A percentile compares a stretch with the other conserved stretches of the same genome.
Conservation (phyloP, 1,140 invertebrate species). For the Camponotus vicinus region DNA sequence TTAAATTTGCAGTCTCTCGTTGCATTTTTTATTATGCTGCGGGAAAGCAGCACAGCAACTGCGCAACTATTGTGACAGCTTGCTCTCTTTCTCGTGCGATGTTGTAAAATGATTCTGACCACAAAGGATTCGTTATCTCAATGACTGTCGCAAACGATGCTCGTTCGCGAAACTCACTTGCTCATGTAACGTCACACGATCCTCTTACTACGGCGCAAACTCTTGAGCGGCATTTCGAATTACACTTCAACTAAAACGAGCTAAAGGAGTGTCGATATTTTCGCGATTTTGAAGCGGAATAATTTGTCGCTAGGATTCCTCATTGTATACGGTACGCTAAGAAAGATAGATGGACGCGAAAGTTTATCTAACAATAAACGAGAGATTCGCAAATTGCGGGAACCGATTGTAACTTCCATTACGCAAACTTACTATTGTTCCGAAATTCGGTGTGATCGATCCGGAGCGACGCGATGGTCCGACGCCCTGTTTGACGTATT, state of each 20-base stretch:
- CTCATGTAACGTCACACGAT: constrained; percentile 33
- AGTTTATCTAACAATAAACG: background rate
- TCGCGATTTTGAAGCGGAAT: constrained; percentile 1
- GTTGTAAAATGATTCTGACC: constrained; percentile 50
- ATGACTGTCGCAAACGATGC: constrained; percentile 55
- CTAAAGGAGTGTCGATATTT: background rate
- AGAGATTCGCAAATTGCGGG: constrained; percentile 1
- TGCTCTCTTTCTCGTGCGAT: background rate
- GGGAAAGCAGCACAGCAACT: background rate
- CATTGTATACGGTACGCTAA: too few species aligned
- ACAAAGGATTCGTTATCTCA: constrained; percentile 56
- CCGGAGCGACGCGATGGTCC: background rate
- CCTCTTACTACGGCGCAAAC: constrained; percentile 2
- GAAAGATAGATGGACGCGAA: constrained; percentile 4
- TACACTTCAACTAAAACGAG: background rate
- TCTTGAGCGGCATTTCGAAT: constrained; percentile 19
- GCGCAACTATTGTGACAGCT: background rate
- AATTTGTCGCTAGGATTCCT: background rate
- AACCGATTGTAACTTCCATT: constrained; percentile 42
- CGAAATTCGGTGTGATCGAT: constrained; percentile 38
- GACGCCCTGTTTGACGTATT: constrained; percentile 46
- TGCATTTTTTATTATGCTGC: background rate
- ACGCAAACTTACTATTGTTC: constrained; percentile 34
- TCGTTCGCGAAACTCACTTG: background rate
- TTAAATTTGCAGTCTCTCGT: constrained; percentile 12